phyloP scores from a whole-genome alignment of 35 echinoderm and acorn worm species.

The Patiria miniata region DNA sequence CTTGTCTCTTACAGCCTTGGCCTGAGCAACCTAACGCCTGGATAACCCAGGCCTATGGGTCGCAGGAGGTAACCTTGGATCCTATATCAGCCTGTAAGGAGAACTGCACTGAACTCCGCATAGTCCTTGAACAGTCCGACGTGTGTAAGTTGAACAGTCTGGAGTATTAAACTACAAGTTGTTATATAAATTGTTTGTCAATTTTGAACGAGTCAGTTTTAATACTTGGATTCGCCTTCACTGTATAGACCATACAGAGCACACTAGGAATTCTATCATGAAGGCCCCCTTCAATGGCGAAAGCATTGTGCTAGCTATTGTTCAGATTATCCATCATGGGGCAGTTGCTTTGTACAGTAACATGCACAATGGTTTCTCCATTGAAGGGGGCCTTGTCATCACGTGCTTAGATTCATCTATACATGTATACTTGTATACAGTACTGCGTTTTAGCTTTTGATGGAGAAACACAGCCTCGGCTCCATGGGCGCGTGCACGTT shows the following conservation, averaged over 20 bases:
- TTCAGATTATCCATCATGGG: too few species aligned
- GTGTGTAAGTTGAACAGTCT: constrained; percentile 45
- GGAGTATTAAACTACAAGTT: not conserved
- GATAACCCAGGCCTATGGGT: constrained; percentile 44
- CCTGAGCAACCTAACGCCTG: constrained; percentile 25
- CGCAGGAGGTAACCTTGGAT: constrained; percentile 32
- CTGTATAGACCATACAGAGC: not conserved
- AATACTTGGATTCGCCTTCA: not conserved
- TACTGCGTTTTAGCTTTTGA: too few species aligned
- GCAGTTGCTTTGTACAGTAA: too few species aligned
- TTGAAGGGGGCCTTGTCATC: not conserved
- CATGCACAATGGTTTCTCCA: too few species aligned
- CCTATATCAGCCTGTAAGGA: constrained; percentile 33
- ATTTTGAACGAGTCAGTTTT: not conserved
- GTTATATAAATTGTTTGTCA: not conserved
- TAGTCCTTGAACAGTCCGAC: constrained; percentile 32
- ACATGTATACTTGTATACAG: too few species aligned
- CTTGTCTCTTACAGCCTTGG: not conserved
- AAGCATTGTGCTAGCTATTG: too few species aligned
- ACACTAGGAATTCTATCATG: too few species aligned
- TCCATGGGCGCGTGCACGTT: too few species aligned
- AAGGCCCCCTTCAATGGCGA: too few species aligned
- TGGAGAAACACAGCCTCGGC: too few species aligned
- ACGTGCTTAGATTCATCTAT: too few species aligned
- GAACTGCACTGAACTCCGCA: constrained; percentile 52